Evolutionary conservation across 92 coral and sea anemone genomes (phyloP).

Genomic region (Paragorgia papillata): DNA sequence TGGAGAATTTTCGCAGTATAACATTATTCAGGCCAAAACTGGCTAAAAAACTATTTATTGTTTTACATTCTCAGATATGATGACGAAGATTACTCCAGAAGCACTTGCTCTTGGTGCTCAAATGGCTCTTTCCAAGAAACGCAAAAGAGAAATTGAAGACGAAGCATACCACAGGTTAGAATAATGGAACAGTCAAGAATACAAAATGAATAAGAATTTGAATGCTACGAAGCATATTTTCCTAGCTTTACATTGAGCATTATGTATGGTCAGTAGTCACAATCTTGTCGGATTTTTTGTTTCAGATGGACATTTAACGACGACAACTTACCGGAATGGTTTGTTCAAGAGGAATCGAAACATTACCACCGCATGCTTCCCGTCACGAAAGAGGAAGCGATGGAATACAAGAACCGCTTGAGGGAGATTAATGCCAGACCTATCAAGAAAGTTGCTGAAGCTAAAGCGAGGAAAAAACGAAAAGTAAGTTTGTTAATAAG

Average conservation of each 20-base stretch:
- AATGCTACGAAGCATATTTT: too few relatives aligned
- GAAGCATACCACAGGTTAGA: slow-evolving; percentile 82
- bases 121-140: slow-evolving; percentile 90
- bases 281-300: too few relatives aligned
- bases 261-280: too few relatives aligned
- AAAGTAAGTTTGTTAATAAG: slow-evolving; percentile 74
- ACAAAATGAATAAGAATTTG: too few relatives aligned
- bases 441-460: slow-evolving; percentile 94
- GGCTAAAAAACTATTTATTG: too few relatives aligned
- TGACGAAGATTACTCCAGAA: slow-evolving; percentile 86
- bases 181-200: too few relatives aligned
- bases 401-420: slow-evolving; percentile 80
- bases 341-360: slow-evolving; percentile 76
- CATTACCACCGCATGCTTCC: slow-evolving; percentile 75
- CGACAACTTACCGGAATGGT: slow-evolving; percentile 83
- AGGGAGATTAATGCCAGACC: slow-evolving; percentile 90
- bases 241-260: too few relatives aligned
- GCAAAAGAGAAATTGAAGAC: slow-evolving; percentile 88
- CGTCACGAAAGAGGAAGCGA: slow-evolving; percentile 78
- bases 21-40: too few relatives aligned
- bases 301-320: slow-evolving; percentile 97
- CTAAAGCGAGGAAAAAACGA: slow-evolving; percentile 93
- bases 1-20: too few relatives aligned
- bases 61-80: slow-evolving; percentile 5
- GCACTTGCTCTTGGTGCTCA: slow-evolving; percentile 96